Evolutionary conservation across 2,888 invertebrate species (phyloP), one percentile per base, ranked within the genome.

Genomic region (Phaedon cochleariae): DNA sequence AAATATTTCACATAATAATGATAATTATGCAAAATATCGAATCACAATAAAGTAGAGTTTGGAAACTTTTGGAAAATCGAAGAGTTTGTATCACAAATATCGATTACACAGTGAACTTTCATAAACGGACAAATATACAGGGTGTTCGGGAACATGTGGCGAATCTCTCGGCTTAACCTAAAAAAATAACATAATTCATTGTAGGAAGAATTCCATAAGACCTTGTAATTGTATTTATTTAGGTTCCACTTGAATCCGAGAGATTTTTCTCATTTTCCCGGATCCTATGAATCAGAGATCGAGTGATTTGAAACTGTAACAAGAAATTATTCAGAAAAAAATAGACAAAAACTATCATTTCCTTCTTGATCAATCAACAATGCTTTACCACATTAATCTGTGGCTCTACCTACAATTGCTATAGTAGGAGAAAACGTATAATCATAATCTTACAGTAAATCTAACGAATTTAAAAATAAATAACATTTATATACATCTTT

Each of bases 401-500:
- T 61, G 52, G n/a, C n/a, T n/a, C n/a, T n/a, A n/a, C n/a, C n/a
- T n/a, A 53, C 53, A 65, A 60, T 65, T 51, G 53, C 61, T 65
- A 62, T 29, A 59, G 60, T 60, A 53, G 65, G 68, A 65, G 64
- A 68, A 66, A 70, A 70, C 65, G 53, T 67, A 62, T 49, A 62
- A 53, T 64, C 45, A 58, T 67, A 63, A 62, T 62, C 62, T 66
- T 66, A 66, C 58, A 62, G 67, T 68, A 70, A 64, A 53, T 65
- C 68, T 68, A 69, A 64, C 62, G 68, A 71, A 34, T 70, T 69
- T 69, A 73, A 74, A 74, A 75, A 74, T 74, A 75, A 75, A 74
- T 74, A 75, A 75, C 73, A 72, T 71, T 69, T 74, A 74, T 75
- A 71, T 74, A 73, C 73, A 74, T 65, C 54, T 67, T 71, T 73